A percentile compares a stretch with the other conserved stretches of the same genome.
phyloP scores from a whole-genome alignment of 2,797 vertebrate species.

The Centropyge bicolor region DNA sequence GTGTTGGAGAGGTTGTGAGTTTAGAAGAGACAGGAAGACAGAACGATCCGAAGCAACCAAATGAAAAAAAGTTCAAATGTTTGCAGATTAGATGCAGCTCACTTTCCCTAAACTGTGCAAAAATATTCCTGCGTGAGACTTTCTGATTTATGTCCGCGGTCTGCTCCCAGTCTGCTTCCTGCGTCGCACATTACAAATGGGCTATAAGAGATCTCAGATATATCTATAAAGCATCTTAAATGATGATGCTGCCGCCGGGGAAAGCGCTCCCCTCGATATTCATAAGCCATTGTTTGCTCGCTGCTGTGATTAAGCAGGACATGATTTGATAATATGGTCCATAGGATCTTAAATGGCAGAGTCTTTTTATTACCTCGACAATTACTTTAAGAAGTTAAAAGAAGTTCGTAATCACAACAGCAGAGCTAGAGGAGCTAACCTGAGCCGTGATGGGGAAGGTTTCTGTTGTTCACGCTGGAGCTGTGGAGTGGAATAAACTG shows the following conservation, averaged over 20 bases:
- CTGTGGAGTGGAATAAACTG: too few species aligned
- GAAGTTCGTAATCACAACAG: too few species aligned
- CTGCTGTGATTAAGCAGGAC: conserved; percentile 47
- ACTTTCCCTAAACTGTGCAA: conserved; percentile 15
- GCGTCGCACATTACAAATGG: conserved; percentile 58
- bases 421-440: too few species aligned
- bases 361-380: too few species aligned
- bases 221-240: conserved; percentile 67
- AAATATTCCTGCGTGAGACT: conserved; percentile 37
- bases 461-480: too few species aligned
- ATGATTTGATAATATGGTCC: conserved; percentile 39
- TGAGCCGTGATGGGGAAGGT: too few species aligned
- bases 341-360: too few species aligned
- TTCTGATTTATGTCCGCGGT: conserved; percentile 67
- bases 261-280: conserved; percentile 42
- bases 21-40: conserved; percentile 18
- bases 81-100: conserved; percentile 44
- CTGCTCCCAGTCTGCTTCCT: conserved; percentile 50
- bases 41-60: conserved; percentile 12
- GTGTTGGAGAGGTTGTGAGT: conserved; percentile 4
- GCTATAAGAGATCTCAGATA: conserved; percentile 53
- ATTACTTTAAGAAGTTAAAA: too few species aligned
- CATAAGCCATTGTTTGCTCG: conserved; percentile 42
- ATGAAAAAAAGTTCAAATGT: conserved; percentile 18
- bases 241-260: conserved; percentile 42